A percentile compares a stretch with the other conserved stretches of the same genome.
Conservation (phyloP, 2,113 vertebrate genomes). For the Eptesicus fuscus region DNA sequence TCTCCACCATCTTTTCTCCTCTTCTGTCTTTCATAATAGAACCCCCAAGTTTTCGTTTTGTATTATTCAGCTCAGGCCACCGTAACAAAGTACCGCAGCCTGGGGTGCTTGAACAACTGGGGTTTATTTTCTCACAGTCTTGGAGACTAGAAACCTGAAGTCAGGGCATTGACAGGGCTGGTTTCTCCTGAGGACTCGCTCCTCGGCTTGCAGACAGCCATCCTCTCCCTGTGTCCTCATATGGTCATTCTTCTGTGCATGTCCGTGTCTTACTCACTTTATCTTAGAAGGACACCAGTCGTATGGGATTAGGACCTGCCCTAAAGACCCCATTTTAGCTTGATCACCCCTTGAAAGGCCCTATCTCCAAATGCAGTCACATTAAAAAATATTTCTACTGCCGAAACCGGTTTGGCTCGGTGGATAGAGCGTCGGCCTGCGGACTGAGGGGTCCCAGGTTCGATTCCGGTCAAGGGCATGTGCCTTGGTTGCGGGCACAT, state of each 20-base stretch:
- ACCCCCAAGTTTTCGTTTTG: no score
- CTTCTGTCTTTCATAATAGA: not conserved
- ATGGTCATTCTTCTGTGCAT: not conserved
- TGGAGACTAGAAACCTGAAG: not conserved
- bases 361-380: not conserved
- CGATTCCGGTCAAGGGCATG: no score
- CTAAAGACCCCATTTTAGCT: not conserved
- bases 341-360: not conserved
- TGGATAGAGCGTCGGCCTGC: no score
- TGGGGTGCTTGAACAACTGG: not conserved
- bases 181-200: not conserved
- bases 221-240: fast-evolving
- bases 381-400: not conserved
- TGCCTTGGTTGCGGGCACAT: no score
- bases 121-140: not conserved
- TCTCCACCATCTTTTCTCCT: not conserved
- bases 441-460: no score
- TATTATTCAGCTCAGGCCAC: not conserved
- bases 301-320: not conserved
- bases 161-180: not conserved
- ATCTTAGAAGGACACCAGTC: not conserved
- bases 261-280: no score
- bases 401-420: no score
- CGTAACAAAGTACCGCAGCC: no score
- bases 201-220: fast-evolving